Evolutionary conservation across 2,888 invertebrate genomes (phyloP), one percentile per base, ranked within the genome.

Genomic region (Cryptus armator): DNA sequence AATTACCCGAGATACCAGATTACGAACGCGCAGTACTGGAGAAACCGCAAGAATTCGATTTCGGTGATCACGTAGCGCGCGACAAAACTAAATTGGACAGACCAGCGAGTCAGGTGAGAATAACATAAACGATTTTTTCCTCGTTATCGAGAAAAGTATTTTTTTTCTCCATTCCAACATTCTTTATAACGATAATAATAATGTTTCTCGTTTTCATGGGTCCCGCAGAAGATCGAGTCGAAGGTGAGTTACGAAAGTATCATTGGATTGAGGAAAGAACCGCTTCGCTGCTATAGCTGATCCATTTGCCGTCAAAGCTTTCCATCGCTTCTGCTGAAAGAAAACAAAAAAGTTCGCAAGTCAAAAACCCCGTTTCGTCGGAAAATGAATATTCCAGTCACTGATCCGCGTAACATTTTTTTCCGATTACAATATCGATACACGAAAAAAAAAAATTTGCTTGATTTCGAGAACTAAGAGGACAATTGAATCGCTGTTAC

Each of bases 21-120:
- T 97, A 97, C 90, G 97, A 97, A 46, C 95, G 97, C 87, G 96
- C 97, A 2, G 96, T 96, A 2, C 94, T 97, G 81, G 97, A 97
- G 91, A 94, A 93, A 81, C 92, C 93, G 2, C 91, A 89, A 82
- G 93, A 92, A 87, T 93, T 93, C 82, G 93, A 93, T 2, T 94
- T 93, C 44, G 89, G 91, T n/a, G 93, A 93, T 0, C 88, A 85
- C 37, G 87, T 86, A 9, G 86, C 87, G 3, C 92, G 94, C 0
- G 94, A 93, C 24, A 94, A 94, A 77, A 92, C 93, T 0, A 93
- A 93, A 82, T 89, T 94, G 19, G 93, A 93, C 0, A 90, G 94
- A 78, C 94, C 94, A 1, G 5, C 84, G 0, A 88, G 91, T 16
- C 92, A 93, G 91, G 93, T 93, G 89, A 90, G 37, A 70, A 87